phyloP scores from a whole-genome alignment of 2,888 invertebrate species.

The Meloe dianella region DNA sequence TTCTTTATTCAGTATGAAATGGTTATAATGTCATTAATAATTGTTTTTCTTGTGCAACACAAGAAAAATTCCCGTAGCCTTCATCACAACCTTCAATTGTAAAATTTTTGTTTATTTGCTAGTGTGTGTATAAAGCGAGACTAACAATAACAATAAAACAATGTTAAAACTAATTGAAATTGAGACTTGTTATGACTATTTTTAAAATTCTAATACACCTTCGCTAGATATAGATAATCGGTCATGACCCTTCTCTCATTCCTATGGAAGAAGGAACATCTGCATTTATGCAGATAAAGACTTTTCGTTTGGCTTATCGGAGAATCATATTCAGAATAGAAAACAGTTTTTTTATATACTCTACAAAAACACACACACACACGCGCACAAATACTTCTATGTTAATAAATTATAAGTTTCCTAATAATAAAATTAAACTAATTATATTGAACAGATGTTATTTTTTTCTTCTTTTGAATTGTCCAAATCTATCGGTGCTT shows the following conservation, averaged over 20 bases:
- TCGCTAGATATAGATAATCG: conserved; percentile 30
- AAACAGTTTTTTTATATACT: conserved; percentile 8
- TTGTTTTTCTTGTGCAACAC: neutral
- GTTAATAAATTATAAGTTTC: neutral
- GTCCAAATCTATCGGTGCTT: neutral
- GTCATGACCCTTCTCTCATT: conserved; percentile 25
- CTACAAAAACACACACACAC: neutral
- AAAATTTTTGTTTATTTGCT: neutral
- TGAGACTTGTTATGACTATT: neutral
- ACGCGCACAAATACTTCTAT: neutral
- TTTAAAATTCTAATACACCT: conserved; percentile 17
- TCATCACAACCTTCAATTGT: neutral
- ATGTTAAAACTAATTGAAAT: neutral
- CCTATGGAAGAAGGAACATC: conserved; percentile 19
- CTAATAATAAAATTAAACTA: neutral
- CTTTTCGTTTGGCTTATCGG: conserved; percentile 22
- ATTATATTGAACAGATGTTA: neutral
- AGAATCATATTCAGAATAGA: conserved; percentile 21
- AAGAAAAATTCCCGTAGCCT: neutral
- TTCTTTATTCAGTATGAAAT: neutral
- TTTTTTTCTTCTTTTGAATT: neutral
- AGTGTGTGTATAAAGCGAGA: neutral
- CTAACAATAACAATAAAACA: neutral
- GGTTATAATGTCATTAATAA: neutral
- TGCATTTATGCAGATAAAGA: conserved; percentile 18